phyloP scores from a whole-genome alignment of 2,113 vertebrate species.

The Tamias sibiricus region DNA sequence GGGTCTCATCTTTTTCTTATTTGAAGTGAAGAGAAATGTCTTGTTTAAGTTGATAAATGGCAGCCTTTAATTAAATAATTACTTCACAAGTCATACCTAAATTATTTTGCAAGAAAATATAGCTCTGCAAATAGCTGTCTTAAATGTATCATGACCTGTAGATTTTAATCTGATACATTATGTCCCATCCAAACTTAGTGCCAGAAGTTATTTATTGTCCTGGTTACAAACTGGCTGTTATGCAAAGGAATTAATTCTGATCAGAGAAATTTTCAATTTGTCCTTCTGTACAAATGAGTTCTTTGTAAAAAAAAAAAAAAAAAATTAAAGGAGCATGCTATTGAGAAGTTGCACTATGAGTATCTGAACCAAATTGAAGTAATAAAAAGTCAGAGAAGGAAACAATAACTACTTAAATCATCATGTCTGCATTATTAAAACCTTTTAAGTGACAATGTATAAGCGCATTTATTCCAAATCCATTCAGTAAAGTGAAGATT shows the following conservation, averaged over 20 bases:
- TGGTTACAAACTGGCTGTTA: slow-evolving; percentile 74
- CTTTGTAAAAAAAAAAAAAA: no score
- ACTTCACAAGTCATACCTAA: slow-evolving; percentile 70
- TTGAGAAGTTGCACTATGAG: slow-evolving; percentile 50
- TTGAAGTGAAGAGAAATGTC: slow-evolving; percentile 65
- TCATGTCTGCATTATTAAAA: slow-evolving; percentile 61
- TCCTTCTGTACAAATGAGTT: slow-evolving; percentile 49
- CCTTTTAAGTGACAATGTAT: slow-evolving; percentile 31
- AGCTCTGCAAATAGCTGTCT: slow-evolving; percentile 63
- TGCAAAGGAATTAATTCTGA: slow-evolving; percentile 81
- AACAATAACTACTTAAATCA: slow-evolving; percentile 61
- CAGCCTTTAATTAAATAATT: slow-evolving; percentile 84
- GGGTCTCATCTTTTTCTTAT: slow-evolving; percentile 6
- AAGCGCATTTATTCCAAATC: neutral
- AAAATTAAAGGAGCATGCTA: no score
- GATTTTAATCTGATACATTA: slow-evolving; percentile 81
- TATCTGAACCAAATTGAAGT: slow-evolving; percentile 64
- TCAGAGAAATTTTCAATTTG: slow-evolving; percentile 76
- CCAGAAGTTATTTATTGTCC: slow-evolving; percentile 77
- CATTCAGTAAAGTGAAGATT: slow-evolving; percentile 70
- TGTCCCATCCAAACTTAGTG: slow-evolving; percentile 67
- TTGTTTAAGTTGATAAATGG: slow-evolving; percentile 75
- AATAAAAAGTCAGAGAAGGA: slow-evolving; percentile 72
- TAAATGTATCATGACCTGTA: slow-evolving; percentile 72
- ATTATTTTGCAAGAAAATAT: slow-evolving; percentile 77